Conservation (phyloP, 2,113 vertebrate species). For the Leucoraja erinaceus region DNA sequence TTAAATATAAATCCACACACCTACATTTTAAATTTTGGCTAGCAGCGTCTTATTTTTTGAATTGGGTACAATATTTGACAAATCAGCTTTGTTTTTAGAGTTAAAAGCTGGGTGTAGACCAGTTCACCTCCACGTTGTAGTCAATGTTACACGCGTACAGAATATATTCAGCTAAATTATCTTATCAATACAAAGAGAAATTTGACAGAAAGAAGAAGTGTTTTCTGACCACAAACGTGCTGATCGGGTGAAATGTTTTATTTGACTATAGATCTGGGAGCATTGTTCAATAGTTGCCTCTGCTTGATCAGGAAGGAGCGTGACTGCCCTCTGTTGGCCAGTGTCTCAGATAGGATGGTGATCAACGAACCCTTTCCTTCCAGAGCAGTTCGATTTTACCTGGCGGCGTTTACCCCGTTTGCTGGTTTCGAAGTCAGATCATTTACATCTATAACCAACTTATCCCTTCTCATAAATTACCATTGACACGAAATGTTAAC, state of each 20-base stretch:
- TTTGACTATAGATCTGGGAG: conserved; percentile 59
- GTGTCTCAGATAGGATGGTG: conserved; percentile 32
- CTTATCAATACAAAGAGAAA: conserved; percentile 64
- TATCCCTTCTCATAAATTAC: not conserved
- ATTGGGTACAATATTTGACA: not conserved
- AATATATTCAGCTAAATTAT: conserved; percentile 68
- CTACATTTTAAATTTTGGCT: not conserved
- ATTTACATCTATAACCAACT: not conserved
- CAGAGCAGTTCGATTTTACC: not conserved
- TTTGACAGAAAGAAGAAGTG: conserved; percentile 71
- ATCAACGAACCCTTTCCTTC: not conserved
- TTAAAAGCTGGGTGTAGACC: conserved; percentile 1
- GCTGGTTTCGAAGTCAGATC: not conserved
- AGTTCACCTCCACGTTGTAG: conserved; percentile 45
- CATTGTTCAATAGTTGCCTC: conserved; percentile 59
- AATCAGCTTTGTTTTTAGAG: not conserved
- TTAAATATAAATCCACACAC: not conserved
- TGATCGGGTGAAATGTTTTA: conserved; percentile 65
- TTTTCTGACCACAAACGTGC: conserved; percentile 65
- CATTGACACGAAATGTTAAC: not conserved
- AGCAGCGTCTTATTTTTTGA: not conserved
- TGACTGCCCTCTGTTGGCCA: conserved; percentile 73
- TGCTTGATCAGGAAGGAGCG: conserved; percentile 49
- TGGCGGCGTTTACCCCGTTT: not conserved
- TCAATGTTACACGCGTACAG: conserved; percentile 61